phyloP scores from a whole-genome alignment of 92 coral and sea anemone genomes.

The Zoanthus gigantus region DNA sequence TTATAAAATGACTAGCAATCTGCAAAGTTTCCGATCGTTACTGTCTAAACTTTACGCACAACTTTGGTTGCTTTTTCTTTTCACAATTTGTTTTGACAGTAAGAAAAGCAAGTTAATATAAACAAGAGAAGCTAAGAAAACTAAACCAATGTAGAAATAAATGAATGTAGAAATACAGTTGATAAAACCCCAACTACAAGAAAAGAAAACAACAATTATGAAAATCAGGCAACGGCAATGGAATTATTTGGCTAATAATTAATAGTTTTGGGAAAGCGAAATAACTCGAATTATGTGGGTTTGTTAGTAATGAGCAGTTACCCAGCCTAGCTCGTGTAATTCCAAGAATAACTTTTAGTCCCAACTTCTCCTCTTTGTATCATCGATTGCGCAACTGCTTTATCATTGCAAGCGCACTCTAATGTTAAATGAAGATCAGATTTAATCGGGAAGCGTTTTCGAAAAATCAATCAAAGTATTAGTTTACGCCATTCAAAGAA shows the following conservation, averaged over 20 bases:
- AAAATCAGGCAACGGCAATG: not conserved
- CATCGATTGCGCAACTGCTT: not conserved
- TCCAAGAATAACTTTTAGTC: too few relatives aligned
- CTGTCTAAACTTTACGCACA: not conserved
- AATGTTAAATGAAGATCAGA: not conserved
- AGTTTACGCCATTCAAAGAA: too few relatives aligned
- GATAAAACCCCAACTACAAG: not conserved
- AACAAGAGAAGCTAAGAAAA: not conserved
- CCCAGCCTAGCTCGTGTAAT: slow-evolving; percentile 1
- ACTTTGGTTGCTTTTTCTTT: not conserved
- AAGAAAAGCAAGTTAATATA: not conserved
- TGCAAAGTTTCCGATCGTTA: too few relatives aligned
- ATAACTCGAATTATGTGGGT: not conserved
- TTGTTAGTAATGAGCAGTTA: slow-evolving; percentile 3
- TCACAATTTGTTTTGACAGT: not conserved
- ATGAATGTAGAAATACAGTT: not conserved
- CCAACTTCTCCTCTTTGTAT: not conserved
- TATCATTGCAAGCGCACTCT: not conserved
- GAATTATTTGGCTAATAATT: not conserved
- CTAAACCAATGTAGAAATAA: not conserved
- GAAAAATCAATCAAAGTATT: too few relatives aligned
- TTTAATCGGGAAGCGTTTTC: not conserved
- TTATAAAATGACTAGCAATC: too few relatives aligned
- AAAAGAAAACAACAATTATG: not conserved
- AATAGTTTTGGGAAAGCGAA: not conserved